A percentile compares a stretch with the other conserved stretches of the same genome.
Conservation (phyloP, 2,888 invertebrate species). For the Globia sparganii region DNA sequence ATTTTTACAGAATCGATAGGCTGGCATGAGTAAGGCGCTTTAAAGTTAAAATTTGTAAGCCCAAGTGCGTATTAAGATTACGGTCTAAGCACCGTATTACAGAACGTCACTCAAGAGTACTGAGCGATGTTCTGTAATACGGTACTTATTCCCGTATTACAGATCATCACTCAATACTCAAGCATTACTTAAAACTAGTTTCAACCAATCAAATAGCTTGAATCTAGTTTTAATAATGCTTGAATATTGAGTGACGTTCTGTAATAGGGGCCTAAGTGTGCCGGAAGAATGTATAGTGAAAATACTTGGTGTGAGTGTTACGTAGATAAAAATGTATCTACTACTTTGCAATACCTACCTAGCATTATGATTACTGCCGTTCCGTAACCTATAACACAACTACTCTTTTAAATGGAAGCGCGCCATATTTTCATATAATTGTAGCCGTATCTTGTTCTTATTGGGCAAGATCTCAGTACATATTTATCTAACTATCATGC, state of each 20-base stretch:
- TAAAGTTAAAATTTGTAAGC: background rate
- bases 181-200: too few relatives aligned
- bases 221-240: too few relatives aligned
- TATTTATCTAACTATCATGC: slow-evolving; percentile 14
- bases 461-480: slow-evolving; percentile 17
- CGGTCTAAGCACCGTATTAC: too few relatives aligned
- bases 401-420: background rate
- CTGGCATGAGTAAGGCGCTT: background rate
- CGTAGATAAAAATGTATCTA: background rate
- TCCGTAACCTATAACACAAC: background rate
- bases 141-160: too few relatives aligned
- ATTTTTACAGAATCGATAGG: too few relatives aligned
- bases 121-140: too few relatives aligned
- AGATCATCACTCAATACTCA: too few relatives aligned
- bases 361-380: background rate
- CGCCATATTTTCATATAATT: background rate
- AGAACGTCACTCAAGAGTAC: too few relatives aligned
- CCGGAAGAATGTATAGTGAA: background rate
- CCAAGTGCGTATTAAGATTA: too few relatives aligned
- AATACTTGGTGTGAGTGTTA: background rate
- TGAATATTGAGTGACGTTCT: too few relatives aligned
- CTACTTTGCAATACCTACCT: background rate
- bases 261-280: too few relatives aligned
- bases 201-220: too few relatives aligned
- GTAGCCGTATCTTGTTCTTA: background rate